Evolutionary conservation across 92 coral and sea anemone genomes (phyloP).

Genomic region (Micromussa lordhowensis): DNA sequence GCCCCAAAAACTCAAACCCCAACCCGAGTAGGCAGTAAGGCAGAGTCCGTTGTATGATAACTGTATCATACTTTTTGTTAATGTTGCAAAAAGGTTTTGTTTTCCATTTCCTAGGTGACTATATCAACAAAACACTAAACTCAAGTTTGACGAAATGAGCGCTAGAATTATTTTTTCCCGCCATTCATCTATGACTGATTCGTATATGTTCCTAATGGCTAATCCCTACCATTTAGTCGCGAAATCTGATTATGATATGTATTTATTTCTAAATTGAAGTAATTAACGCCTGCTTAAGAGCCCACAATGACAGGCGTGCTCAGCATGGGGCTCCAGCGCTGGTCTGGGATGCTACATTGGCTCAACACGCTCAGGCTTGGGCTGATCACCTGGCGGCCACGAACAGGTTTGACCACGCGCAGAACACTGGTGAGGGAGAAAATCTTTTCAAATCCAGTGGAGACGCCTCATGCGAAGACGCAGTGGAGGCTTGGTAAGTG

Average conservation of each 20-base stretch:
- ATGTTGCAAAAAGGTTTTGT: too few species aligned
- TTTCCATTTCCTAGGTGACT: too few species aligned
- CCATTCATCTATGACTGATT: too few species aligned
- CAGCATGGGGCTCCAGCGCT: slow-evolving; percentile 18
- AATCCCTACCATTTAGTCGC: background rate
- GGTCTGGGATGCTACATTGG: slow-evolving; percentile 33
- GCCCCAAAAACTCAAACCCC: too few species aligned
- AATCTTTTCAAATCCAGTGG: slow-evolving; percentile 17
- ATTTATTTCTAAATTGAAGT: background rate
- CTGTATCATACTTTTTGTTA: too few species aligned
- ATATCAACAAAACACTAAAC: too few species aligned
- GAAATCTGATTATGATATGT: background rate
- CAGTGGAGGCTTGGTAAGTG: slow-evolving; percentile 46
- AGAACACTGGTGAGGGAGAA: slow-evolving; percentile 39
- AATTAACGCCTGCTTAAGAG: slow-evolving; percentile 22
- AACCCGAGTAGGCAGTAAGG: too few species aligned
- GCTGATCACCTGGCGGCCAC: slow-evolving; percentile 23
- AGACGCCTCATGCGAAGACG: background rate
- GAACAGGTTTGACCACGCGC: background rate
- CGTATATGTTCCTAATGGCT: too few species aligned
- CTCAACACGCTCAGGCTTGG: slow-evolving; percentile 39
- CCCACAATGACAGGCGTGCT: slow-evolving; percentile 50
- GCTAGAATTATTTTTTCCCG: too few species aligned
- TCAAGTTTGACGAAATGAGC: too few species aligned
- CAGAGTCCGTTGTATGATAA: too few species aligned